Percentiles rank a stretch among this genome's conserved stretches.
Conservation (phyloP, 2,113 vertebrate species). For the Pavo muticus region DNA sequence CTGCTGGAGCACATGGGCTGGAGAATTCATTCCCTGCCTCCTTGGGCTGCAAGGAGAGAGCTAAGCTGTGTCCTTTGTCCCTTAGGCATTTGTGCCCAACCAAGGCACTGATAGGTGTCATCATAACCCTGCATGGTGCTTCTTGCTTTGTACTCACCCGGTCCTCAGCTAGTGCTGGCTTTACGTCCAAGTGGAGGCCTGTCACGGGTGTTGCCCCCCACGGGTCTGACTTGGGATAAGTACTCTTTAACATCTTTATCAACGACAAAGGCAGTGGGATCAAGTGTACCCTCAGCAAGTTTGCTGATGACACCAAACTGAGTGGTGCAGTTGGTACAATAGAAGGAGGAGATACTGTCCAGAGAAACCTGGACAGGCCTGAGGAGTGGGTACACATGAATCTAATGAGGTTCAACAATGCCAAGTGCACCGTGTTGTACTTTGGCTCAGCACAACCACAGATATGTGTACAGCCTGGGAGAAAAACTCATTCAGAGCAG, state of each 20-base stretch:
- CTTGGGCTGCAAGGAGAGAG: accelerated
- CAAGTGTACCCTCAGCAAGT: background rate
- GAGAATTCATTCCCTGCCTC: background rate
- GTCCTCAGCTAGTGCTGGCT: background rate
- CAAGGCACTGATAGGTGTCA: background rate
- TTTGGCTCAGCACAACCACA: too few relatives aligned
- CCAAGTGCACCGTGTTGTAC: too few relatives aligned
- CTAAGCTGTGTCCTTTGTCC: background rate
- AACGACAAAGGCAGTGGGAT: background rate
- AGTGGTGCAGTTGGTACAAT: background rate
- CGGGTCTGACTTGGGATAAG: background rate
- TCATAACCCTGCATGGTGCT: background rate
- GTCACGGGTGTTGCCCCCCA: too few relatives aligned
- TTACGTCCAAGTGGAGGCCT: too few relatives aligned
- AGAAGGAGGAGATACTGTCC: background rate
- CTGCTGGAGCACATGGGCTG: background rate
- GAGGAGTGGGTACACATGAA: background rate
- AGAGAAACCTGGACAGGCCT: background rate
- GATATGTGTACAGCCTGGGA: too few relatives aligned
- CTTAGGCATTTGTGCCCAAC: background rate
- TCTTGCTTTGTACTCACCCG: background rate
- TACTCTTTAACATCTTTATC: background rate
- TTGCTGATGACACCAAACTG: background rate
- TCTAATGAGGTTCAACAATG: background rate
- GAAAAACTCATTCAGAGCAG: too few relatives aligned